Percentiles rank a stretch among this genome's conserved stretches.
phyloP scores from a whole-genome alignment of 2,113 vertebrate genomes.

The Prietella phreatophila region DNA sequence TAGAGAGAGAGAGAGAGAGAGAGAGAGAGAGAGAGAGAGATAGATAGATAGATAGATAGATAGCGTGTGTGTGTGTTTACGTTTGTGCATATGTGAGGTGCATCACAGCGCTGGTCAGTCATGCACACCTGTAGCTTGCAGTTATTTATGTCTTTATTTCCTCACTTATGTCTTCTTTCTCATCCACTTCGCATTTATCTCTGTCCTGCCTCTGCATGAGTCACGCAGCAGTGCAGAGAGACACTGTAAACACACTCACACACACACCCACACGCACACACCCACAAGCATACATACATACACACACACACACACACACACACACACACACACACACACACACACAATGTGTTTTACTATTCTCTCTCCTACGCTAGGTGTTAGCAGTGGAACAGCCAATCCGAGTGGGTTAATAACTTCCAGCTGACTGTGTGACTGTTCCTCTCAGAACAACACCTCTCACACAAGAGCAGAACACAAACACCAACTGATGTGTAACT shows the following conservation, averaged over 20 bases:
- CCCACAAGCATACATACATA: neutral
- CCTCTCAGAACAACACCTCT: neutral
- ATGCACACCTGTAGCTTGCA: conserved; percentile 38
- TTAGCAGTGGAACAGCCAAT: neutral
- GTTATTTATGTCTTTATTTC: conserved; percentile 15
- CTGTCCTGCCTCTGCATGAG: conserved; percentile 6
- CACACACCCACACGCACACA: neutral
- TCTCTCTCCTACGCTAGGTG: neutral
- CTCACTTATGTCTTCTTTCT: neutral
- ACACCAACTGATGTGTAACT: neutral
- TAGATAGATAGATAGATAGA: conserved; percentile 16
- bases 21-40: too few relatives aligned
- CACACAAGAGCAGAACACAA: neutral
- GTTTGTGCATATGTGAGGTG: conserved; percentile 26
- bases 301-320: neutral
- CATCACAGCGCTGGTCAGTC: neutral
- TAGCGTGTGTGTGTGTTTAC: too few relatives aligned
- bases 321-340: neutral
- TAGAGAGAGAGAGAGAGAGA: too few relatives aligned
- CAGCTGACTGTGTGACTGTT: neutral
- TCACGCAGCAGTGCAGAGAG: conserved; percentile 25
- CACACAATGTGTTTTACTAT: neutral
- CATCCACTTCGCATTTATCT: conserved; percentile 6
- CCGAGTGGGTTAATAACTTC: neutral
- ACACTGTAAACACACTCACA: neutral